A percentile compares a stretch with the other conserved stretches of the same genome.
Conservation (phyloP, 2,797 vertebrate species). For the Gambelia wislizenii region DNA sequence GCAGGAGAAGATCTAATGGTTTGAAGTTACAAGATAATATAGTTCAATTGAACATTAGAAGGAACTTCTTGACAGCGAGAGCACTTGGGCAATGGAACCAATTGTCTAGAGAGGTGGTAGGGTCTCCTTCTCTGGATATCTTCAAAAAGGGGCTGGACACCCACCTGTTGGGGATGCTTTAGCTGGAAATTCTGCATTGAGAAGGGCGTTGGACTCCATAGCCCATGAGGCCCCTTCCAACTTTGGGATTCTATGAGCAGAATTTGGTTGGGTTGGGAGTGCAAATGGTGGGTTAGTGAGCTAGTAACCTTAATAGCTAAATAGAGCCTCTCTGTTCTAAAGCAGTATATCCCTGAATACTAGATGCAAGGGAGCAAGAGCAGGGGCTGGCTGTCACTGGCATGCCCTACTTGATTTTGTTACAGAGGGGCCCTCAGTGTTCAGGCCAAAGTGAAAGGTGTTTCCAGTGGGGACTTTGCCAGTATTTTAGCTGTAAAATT, state of each 20-base stretch:
- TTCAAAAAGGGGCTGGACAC: neutral
- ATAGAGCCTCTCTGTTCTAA: neutral
- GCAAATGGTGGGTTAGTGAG: too few species aligned
- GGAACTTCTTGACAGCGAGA: too few species aligned
- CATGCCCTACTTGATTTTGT: neutral
- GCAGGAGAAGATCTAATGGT: too few species aligned
- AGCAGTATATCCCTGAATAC: too few species aligned
- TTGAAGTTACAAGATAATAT: too few species aligned
- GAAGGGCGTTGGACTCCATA: neutral
- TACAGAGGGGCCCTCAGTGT: neutral
- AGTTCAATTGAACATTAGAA: too few species aligned
- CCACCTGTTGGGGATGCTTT: neutral
- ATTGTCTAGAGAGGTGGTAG: too few species aligned
- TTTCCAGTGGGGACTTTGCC: neutral
- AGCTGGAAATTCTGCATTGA: neutral
- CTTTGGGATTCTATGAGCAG: too few species aligned
- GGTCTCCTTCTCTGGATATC: too few species aligned
- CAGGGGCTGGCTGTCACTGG: neutral
- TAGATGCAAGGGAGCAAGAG: too few species aligned
- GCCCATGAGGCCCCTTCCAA: too few species aligned
- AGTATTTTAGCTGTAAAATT: neutral
- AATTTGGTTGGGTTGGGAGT: neutral
- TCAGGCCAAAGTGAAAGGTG: neutral
- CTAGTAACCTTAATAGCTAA: neutral
- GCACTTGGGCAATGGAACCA: too few species aligned